These are phyloP conservation scores for Himalopsyche kuldschensis DNA, from an alignment of 2,888 invertebrate species.

Conservation along the genomic window DNA sequence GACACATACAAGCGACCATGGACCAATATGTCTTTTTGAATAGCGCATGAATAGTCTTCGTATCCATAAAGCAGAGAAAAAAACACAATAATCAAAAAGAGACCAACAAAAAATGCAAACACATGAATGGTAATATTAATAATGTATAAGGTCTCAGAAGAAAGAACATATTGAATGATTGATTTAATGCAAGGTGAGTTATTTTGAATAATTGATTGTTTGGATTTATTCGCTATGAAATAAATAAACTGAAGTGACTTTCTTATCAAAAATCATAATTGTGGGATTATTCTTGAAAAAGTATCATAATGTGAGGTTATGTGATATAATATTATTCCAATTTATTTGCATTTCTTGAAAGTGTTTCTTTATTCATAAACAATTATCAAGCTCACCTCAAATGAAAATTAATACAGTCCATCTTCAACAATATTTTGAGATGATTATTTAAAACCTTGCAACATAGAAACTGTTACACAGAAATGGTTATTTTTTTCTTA, in stretches of 20 bases:
- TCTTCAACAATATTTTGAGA: neutral
- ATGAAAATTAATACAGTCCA: neutral
- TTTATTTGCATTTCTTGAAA: neutral
- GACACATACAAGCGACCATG: slow-evolving; percentile 96
- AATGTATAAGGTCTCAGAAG: neutral
- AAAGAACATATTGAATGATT: neutral
- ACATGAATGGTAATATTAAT: neutral
- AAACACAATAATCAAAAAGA: neutral
- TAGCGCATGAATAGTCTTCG: slow-evolving; percentile 94
- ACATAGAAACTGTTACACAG: neutral
- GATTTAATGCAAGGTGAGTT: neutral
- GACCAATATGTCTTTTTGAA: slow-evolving; percentile 93
- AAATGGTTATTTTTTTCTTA: neutral
- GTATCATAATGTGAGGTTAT: too few relatives aligned
- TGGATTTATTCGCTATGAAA: neutral
- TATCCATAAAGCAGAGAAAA: slow-evolving; percentile 1
- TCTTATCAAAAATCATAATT: too few relatives aligned
- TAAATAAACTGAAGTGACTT: too few relatives aligned
- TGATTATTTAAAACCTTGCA: neutral
- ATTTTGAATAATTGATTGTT: too few relatives aligned
- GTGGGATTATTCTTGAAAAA: too few relatives aligned
- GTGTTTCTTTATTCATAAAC: neutral
- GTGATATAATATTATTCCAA: neutral
- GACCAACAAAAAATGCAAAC: neutral
- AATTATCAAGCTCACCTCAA: neutral